Percentiles rank a stretch among this genome's conserved stretches.
phyloP scores from a whole-genome alignment of 2,113 vertebrate species.

The Parus major region DNA sequence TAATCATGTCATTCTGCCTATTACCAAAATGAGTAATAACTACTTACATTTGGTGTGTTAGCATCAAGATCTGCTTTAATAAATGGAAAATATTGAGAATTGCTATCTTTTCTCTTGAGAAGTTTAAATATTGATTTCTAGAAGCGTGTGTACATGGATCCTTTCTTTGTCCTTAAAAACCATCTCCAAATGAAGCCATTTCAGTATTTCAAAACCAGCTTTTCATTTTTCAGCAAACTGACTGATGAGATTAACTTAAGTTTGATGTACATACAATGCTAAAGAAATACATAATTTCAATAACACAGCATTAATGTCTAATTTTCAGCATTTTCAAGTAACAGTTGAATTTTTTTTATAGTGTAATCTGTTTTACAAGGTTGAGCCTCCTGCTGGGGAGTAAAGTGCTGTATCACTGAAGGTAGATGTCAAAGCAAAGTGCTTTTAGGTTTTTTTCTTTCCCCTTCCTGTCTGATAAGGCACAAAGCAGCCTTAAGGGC shows the following conservation, averaged over 20 bases:
- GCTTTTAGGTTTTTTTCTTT: not conserved
- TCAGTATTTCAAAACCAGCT: not conserved
- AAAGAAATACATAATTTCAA: not conserved
- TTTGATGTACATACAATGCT: not conserved
- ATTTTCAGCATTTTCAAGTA: conserved; percentile 11
- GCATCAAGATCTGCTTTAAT: not conserved
- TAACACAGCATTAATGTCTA: not conserved
- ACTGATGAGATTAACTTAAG: not conserved
- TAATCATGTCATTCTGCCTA: not conserved
- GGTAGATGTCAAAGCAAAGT: conserved; percentile 12
- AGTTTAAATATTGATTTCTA: not conserved
- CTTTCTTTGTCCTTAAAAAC: not conserved
- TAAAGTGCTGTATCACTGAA: conserved; percentile 7
- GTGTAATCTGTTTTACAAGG: not conserved
- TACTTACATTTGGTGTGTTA: not conserved
- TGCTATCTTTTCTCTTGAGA: not conserved
- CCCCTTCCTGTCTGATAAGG: not conserved
- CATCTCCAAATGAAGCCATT: not conserved
- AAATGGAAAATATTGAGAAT: not conserved
- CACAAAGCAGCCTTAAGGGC: conserved; percentile 20
- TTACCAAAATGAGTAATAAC: not conserved
- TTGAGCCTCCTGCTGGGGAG: conserved; percentile 25
- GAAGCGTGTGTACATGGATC: not conserved
- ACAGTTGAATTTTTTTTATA: not conserved
- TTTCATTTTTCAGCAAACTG: not conserved